Percentiles rank a stretch among this genome's conserved stretches.
Evolutionary conservation across 2,113 vertebrate genomes (phyloP).

Genomic region (Chrysemys picta): DNA sequence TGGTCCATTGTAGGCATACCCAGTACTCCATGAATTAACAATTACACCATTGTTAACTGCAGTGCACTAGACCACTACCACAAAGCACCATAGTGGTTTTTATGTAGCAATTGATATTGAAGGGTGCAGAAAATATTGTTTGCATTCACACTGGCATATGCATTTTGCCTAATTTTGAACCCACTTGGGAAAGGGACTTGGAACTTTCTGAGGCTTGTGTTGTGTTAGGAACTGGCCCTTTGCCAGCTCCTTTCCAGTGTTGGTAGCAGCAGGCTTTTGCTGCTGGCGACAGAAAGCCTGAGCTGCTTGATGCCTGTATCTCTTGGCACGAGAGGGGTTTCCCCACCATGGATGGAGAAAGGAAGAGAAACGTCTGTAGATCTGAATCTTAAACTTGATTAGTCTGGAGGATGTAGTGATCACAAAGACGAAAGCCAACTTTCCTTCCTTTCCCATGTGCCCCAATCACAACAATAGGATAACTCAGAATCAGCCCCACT

Average conservation of each 20-base stretch:
- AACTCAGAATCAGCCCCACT: background rate
- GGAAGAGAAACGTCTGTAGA: background rate
- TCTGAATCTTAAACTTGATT: background rate
- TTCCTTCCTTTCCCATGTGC: background rate
- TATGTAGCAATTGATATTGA: background rate
- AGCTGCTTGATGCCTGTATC: background rate
- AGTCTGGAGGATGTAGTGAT: background rate
- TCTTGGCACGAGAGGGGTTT: background rate
- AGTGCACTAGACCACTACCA: background rate
- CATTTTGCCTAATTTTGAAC: background rate
- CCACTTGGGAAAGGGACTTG: background rate
- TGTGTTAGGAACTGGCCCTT: background rate
- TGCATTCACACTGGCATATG: background rate
- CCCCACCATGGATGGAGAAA: background rate
- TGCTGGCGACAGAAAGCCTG: background rate
- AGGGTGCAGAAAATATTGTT: background rate
- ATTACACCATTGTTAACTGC: background rate
- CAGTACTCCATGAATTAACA: background rate
- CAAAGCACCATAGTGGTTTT: background rate
- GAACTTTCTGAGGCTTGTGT: background rate
- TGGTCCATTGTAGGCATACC: background rate
- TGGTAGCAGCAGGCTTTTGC: background rate
- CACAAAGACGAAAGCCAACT: background rate
- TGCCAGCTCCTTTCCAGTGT: background rate
- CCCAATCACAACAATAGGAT: background rate